These are phyloP conservation scores for Antechinus flavipes DNA, from an alignment of 2,113 vertebrate species.

Conservation along the genomic window DNA sequence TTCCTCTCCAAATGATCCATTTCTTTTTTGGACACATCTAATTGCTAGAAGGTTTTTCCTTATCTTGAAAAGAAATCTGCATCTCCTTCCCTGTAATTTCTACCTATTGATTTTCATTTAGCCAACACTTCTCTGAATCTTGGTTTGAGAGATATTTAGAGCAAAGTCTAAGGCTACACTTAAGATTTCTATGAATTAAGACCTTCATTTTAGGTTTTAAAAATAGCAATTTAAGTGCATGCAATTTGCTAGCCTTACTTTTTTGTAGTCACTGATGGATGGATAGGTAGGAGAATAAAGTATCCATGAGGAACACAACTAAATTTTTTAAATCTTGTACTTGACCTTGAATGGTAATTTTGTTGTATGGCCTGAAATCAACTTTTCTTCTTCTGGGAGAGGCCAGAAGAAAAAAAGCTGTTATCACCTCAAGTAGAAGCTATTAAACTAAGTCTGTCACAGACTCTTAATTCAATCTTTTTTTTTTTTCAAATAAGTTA, in stretches of 20 bases:
- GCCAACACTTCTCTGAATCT: background rate
- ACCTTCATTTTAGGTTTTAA: background rate
- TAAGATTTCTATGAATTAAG: background rate
- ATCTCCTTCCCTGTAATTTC: background rate
- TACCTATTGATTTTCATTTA: background rate
- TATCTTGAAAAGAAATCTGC: background rate
- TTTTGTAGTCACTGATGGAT: background rate
- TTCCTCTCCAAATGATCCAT: background rate
- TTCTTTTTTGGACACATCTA: background rate
- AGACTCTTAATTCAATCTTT: background rate
- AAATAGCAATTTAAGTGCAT: background rate
- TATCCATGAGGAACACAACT: background rate
- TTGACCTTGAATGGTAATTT: background rate
- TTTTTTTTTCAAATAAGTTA: background rate
- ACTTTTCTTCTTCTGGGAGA: background rate
- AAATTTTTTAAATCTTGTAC: background rate
- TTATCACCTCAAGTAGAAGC: background rate
- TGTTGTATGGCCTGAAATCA: background rate
- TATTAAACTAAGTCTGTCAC: background rate
- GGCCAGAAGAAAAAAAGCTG: background rate
- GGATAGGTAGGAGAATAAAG: background rate
- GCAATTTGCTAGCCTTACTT: background rate
- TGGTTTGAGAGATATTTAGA: background rate
- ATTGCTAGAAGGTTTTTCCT: background rate
- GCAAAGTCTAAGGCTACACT: accelerated